Percentiles rank a stretch among this genome's conserved stretches.
Evolutionary conservation across 2,888 invertebrate species (phyloP).

Genomic region (Hemithea aestivaria): DNA sequence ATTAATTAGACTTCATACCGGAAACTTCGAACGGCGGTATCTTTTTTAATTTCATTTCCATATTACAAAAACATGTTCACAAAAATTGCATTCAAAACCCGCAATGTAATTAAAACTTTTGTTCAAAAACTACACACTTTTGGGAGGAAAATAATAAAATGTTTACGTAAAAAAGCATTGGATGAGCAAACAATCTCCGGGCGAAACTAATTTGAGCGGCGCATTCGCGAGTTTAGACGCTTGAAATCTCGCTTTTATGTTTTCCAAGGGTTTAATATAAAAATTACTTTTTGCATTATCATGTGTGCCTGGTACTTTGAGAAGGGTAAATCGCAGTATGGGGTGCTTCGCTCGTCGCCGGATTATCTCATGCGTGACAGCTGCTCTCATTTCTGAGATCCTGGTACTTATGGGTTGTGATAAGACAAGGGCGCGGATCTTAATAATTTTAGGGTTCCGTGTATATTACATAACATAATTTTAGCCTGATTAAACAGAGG

Average conservation of each 20-base stretch:
- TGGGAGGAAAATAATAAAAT: slow-evolving; percentile 63
- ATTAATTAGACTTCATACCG: slow-evolving; percentile 66
- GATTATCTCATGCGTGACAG: slow-evolving; percentile 75
- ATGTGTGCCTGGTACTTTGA: slow-evolving; percentile 58
- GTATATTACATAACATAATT: neutral
- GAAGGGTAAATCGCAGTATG: slow-evolving; percentile 50
- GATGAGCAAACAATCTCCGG: slow-evolving; percentile 70
- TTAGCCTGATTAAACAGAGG: too few relatives aligned
- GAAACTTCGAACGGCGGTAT: slow-evolving; percentile 45
- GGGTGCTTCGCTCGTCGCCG: slow-evolving; percentile 48
- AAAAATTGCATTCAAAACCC: slow-evolving; percentile 16
- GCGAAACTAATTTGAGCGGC: slow-evolving; percentile 75
- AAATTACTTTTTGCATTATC: slow-evolving; percentile 75
- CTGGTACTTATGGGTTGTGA: slow-evolving; percentile 42
- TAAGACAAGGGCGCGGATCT: slow-evolving; percentile 10
- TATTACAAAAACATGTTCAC: slow-evolving; percentile 30
- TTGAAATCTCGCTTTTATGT: slow-evolving; percentile 67
- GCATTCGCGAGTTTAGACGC: slow-evolving; percentile 51
- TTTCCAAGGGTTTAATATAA: slow-evolving; percentile 73
- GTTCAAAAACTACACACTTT: slow-evolving; percentile 16
- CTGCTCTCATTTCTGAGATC: slow-evolving; percentile 47
- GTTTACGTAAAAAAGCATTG: slow-evolving; percentile 56
- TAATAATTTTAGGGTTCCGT: slow-evolving; percentile 4
- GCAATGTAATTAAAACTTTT: slow-evolving; percentile 36
- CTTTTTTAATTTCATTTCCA: slow-evolving; percentile 52